phyloP scores from a whole-genome alignment of 2,113 vertebrate species.

The Corynorhinus townsendii region DNA sequence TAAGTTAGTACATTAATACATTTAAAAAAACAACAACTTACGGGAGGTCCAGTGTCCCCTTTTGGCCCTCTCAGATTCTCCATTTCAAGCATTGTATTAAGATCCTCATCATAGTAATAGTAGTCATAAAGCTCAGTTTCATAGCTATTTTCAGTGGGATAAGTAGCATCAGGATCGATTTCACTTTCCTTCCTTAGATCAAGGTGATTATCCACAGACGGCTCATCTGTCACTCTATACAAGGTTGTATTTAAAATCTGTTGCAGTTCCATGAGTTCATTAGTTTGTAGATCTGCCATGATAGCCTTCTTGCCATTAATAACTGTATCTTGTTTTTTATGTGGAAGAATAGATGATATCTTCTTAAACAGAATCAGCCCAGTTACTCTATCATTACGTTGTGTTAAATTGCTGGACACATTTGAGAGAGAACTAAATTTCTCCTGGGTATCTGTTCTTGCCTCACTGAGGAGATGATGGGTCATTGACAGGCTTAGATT shows the following conservation, averaged over 20 bases:
- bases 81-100: slow-evolving; percentile 87
- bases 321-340: slow-evolving; percentile 70
- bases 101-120: slow-evolving; percentile 89
- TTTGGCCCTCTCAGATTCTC: slow-evolving; percentile 89
- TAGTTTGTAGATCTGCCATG: slow-evolving; percentile 66
- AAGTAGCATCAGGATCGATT: slow-evolving; percentile 65
- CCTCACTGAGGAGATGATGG: slow-evolving; percentile 40
- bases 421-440: slow-evolving; percentile 30
- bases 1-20: slow-evolving; percentile 58
- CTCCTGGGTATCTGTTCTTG: slow-evolving; percentile 26
- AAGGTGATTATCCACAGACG: slow-evolving; percentile 76
- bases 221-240: slow-evolving; percentile 75
- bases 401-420: slow-evolving; percentile 72
- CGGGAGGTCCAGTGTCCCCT: slow-evolving; percentile 92
- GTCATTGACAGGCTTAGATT: neutral
- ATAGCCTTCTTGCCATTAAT: slow-evolving; percentile 75
- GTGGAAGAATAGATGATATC: slow-evolving; percentile 64
- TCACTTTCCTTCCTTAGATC: slow-evolving; percentile 76
- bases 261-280: slow-evolving; percentile 74
- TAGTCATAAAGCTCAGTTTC: slow-evolving; percentile 87
- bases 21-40: slow-evolving; percentile 83
- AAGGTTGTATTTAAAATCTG: slow-evolving; percentile 82
- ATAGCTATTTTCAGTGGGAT: slow-evolving; percentile 79
- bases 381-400: slow-evolving; percentile 63
- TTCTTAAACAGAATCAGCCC: slow-evolving; percentile 59